Base-by-base conservation (phyloP, 2,888 invertebrate genomes). In the Meta bourneti region DNA sequence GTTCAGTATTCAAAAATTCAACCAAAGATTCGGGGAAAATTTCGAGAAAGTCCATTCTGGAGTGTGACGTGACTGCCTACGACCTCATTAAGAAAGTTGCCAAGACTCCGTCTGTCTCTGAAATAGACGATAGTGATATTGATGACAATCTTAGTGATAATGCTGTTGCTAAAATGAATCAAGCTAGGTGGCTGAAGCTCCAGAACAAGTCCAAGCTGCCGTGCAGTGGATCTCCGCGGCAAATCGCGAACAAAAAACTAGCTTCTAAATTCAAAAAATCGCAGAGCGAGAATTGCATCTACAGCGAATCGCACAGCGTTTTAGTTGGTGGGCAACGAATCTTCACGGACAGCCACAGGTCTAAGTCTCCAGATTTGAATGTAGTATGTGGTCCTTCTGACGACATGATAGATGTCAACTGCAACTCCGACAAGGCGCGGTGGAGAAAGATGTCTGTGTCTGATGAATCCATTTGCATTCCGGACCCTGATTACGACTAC, bases 11-110 rank as follows among this genome's bases (percentile, higher is more conserved):
- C 19, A 82, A 92, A 72, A 71, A 61, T 34, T 19, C 75, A n/a
- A 20, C 77, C 8, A 92, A 90, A 88, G 92, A 90, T 34, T 69
- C 81, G 0, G 34, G 74, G 6, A 70, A 20, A 71, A 85, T 90
- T 19, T 91, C 88, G 9, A 82, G 93, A 83, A 93, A 93, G 90
- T 93, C 93, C 6, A 93, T 93, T 49, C 87, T 93, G 11, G 93
- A 93, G 79, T 93, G 93, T 75, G 93, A 93, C 61, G 91, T 93
- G n/a, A 93, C 93, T 34, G 93, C 93, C 48, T 93, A 93, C 51
- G 93, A 93, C 82, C 81, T 93, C 19, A 91, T 93, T 49, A 92
- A 93, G 51, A 90, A 93, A 69, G 71, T 88, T 7, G 71, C 81
- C 7, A 91, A 91, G 74, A 82, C 89, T 48, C 87, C 90, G 13